Base-by-base conservation (phyloP, 2,888 invertebrate species). In the Dicycla oo region DNA sequence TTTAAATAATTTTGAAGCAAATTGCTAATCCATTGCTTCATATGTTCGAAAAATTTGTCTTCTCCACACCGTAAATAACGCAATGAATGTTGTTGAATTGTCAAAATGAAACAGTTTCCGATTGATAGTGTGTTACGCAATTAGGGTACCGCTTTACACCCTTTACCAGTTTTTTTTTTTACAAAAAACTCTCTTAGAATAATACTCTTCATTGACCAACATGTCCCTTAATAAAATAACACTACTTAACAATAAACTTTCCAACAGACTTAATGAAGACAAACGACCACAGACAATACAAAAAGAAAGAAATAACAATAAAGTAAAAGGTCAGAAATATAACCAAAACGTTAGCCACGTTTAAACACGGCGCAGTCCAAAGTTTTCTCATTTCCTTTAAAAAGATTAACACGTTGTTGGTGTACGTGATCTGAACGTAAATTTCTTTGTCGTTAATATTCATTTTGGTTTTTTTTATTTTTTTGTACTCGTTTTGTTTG, bases 351-450 rank as follows among this genome's bases (percentile, higher is more conserved):
- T 81, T 87, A 81, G 74, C 86, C 83, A 85, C 86, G 86, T 87
- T 87, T 86, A 88, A 88, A 81, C 85, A 80, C 67, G 81, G 72
- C 80, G 60, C 77, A 79, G 83, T 84, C 80, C 81, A 81, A 93
- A 93, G 90, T 93, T 93, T 92, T 91, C 92, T 92, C 93, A 93
- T 93, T 93, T 93, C 93, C 93, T 91, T 88, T 84, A 91, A 92
- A 92, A 92, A 93, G 92, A 93, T 93, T 93, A 93, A 92, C 93
- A 93, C 93, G 92, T 90, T 89, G 89, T 88, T 82, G 83, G 63
- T 63, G 75, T 82, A 91, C 92, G 93, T 93, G 93, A 91, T 87
- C 87, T 65, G 89, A 84, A 87, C 88, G 75, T 88, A 87, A 91
- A 91, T 88, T 88, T 74, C 73, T 87, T 86, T 84, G 61, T 67